Evolutionary conservation across 2,113 vertebrate species (phyloP).

Genomic region (Dipodomys ordii): DNA sequence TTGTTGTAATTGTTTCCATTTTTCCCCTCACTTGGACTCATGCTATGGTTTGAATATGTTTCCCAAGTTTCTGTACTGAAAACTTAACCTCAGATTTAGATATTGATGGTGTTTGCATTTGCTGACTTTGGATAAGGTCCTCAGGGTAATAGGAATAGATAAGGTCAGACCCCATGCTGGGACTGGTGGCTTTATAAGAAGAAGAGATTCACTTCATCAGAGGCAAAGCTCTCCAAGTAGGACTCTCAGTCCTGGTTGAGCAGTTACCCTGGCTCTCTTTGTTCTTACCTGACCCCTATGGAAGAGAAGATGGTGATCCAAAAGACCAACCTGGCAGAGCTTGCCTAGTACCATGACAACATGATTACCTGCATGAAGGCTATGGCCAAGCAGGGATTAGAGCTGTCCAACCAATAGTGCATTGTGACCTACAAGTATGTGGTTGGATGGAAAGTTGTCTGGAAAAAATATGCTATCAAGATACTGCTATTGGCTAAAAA

Average conservation of each 20-base stretch:
- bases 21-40: background rate
- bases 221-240: background rate
- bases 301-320: background rate
- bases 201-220: background rate
- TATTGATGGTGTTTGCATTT: background rate
- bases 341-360: background rate
- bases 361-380: background rate
- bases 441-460: background rate
- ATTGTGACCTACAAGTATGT: no score
- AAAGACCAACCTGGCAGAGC: background rate
- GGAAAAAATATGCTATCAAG: background rate
- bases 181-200: background rate
- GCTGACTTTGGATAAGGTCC: no score
- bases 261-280: background rate
- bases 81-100: background rate
- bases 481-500: background rate
- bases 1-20: constrained; percentile 8
- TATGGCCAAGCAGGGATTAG: background rate
- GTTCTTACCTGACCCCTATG: no score
- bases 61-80: background rate
- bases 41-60: background rate
- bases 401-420: background rate
- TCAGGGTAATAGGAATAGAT: background rate
- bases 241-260: background rate
- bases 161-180: background rate